Percentiles rank a stretch among this genome's conserved stretches.
Evolutionary conservation across 2,888 invertebrate species (phyloP).

Genomic region (Philereme transversata): DNA sequence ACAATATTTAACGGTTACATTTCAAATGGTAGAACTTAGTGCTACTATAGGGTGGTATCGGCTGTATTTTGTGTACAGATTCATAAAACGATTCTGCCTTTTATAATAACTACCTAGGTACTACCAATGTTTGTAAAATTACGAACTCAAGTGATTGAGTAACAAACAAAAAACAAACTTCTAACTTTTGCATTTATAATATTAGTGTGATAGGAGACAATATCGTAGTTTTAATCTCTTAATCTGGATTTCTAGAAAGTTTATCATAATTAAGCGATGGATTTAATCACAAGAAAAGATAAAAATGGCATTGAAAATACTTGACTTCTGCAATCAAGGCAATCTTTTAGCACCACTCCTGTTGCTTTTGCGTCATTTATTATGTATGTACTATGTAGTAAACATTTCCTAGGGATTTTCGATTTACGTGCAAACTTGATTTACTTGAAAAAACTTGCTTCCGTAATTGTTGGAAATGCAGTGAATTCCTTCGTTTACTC

Average conservation of each 20-base stretch:
- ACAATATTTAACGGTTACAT: no score
- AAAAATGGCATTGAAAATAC: constrained; percentile 7
- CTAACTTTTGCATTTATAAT: no score
- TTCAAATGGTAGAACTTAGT: no score
- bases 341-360: constrained; percentile 6
- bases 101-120: no score
- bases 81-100: no score
- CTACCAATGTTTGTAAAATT: no score
- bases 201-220: no score
- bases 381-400: background rate
- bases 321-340: constrained; percentile 13
- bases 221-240: background rate
- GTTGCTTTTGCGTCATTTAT: constrained; percentile 10
- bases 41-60: no score
- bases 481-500: constrained; percentile 40
- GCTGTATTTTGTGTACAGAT: no score
- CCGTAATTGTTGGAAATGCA: constrained; percentile 19
- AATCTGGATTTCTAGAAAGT: background rate
- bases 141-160: no score
- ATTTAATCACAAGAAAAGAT: background rate
- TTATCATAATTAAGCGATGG: background rate
- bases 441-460: constrained; percentile 16
- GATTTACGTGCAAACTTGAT: background rate
- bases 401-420: constrained; percentile 6
- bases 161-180: no score